Percentiles rank a stretch among this genome's conserved stretches.
These are phyloP conservation scores for Sitobion miscanthi DNA, from an alignment of 1,140 invertebrate species.

Conservation along the genomic window DNA sequence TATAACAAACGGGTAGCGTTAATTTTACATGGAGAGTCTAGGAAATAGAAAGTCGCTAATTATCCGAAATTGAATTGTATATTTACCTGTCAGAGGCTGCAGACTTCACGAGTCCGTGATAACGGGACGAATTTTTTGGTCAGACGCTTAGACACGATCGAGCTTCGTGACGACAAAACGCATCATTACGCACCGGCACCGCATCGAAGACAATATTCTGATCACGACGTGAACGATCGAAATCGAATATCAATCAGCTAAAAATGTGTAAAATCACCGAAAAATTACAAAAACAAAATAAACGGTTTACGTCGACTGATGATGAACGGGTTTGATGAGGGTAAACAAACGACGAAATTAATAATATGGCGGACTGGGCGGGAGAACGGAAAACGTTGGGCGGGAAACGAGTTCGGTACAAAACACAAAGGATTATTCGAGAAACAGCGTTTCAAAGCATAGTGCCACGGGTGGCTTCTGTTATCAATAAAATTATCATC, in stretches of 20 bases:
- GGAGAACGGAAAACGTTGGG: constrained; percentile 46
- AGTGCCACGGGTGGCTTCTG: neutral
- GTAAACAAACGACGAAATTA: constrained; percentile 40
- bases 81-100: neutral
- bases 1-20: neutral
- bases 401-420: constrained; percentile 49
- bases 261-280: neutral
- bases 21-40: neutral
- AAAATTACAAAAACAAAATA: constrained; percentile 34
- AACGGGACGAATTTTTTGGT: neutral
- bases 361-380: constrained; percentile 55
- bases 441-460: neutral
- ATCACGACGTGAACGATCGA: neutral
- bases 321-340: neutral
- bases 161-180: neutral
- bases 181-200: neutral
- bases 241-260: neutral
- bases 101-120: constrained; percentile 1
- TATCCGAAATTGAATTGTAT: neutral
- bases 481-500: neutral
- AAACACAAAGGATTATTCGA: constrained; percentile 17
- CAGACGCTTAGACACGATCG: neutral
- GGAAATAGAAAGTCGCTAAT: neutral
- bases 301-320: constrained; percentile 46
- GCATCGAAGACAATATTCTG: neutral